phyloP scores from a whole-genome alignment of 2,113 vertebrate genomes.

The Myxocyprinus asiaticus region DNA sequence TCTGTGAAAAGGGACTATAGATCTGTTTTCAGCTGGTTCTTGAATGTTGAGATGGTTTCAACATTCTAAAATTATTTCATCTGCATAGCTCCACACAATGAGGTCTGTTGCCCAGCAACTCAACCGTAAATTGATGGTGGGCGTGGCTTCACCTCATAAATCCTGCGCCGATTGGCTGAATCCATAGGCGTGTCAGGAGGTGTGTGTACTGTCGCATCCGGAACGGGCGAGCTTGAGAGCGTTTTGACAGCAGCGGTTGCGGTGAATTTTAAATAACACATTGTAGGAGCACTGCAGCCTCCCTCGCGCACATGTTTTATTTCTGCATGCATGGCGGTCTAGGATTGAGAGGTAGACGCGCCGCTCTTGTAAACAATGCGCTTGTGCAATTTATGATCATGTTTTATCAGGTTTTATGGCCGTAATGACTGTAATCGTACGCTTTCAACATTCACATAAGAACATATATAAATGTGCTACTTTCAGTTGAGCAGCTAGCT shows the following conservation, averaged over 20 bases:
- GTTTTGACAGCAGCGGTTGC: conserved; percentile 41
- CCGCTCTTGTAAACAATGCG: conserved; percentile 22
- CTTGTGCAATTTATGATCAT: conserved; percentile 26
- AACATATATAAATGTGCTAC: conserved; percentile 1
- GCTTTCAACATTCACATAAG: conserved; percentile 12
- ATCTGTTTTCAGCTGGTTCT: too few species aligned
- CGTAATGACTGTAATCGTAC: conserved; percentile 1
- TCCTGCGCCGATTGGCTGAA: conserved; percentile 62
- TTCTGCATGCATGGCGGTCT: conserved; percentile 9
- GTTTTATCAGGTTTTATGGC: conserved; percentile 19
- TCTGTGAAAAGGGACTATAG: too few species aligned
- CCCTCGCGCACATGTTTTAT: background rate
- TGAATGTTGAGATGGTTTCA: too few species aligned
- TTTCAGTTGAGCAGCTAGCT: background rate
- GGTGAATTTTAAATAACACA: conserved; percentile 19
- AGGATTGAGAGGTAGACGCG: conserved; percentile 40
- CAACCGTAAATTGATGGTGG: background rate
- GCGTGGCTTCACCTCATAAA: background rate
- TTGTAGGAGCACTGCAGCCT: conserved; percentile 25
- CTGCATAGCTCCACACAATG: background rate
- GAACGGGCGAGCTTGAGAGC: background rate
- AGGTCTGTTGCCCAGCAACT: background rate
- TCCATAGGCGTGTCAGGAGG: conserved; percentile 71
- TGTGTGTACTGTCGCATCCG: conserved; percentile 66
- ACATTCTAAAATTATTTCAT: background rate